Evolutionary conservation across 2,888 invertebrate species (phyloP), one percentile per base, ranked within the genome.

Genomic region (Lepidocyrtinus sp.): DNA sequence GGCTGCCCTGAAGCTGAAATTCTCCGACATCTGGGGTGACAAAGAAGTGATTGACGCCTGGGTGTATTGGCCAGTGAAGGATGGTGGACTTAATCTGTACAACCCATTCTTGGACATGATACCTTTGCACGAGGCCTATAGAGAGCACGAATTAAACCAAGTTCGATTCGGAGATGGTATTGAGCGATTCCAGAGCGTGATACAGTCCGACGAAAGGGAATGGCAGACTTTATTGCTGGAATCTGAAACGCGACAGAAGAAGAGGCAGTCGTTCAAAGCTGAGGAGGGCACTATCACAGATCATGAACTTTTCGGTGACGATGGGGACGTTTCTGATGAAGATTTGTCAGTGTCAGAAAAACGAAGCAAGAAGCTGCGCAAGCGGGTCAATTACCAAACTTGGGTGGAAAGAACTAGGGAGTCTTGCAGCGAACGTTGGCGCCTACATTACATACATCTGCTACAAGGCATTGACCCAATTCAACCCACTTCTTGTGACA

Each of bases 351-450:
- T 45, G 64, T 55, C 59, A 50, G 26, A 59, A 24, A 1, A n/a
- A 17, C 21, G 0, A 70, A 69, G 22, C 36, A 21, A 36, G 1
- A 75, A 71, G 36, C 12, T 36, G 27, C 22, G 5, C 15, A 77
- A 67, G 59, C 21, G 82, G 12, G 45, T 77, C 19, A 59, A 55
- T 0, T 67, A 17, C 45, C 22, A 61, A 0, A 26, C 36, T 5
- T 63, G 70, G 64, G 81, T 55, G 3, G 73, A 72, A 1, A 26
- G 75, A 7, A 72, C 73, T 70, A 45, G 84, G 50, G 84, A 84
- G 45, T 72, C 71, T 1, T 46, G 71, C 59, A 75, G 75, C 73
- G n/a, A 7, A 19, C 73, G 75, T 50, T 84, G 84, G 84, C 22
- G 70, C 0, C 9, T 0, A 0, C 17, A 45, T 1, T 82, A 78